These are phyloP conservation scores for Tubiluchus corallicola DNA, from an alignment of 2,888 invertebrate species.

Conservation along the genomic window DNA sequence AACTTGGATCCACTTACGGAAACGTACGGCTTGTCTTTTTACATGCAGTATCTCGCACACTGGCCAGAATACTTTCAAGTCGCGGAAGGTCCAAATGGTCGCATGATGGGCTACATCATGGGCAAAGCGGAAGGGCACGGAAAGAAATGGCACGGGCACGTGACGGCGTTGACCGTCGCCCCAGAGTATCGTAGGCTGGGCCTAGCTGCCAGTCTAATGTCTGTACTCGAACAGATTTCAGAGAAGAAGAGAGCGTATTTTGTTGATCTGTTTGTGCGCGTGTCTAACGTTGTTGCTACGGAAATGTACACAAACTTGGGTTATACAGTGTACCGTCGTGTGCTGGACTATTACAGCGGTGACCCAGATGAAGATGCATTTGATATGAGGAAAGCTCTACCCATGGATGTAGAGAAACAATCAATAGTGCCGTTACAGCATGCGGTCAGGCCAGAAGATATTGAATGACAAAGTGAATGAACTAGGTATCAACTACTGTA, in stretches of 20 bases:
- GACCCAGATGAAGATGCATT: constrained; percentile 97
- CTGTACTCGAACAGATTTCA: constrained; percentile 79
- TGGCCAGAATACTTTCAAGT: constrained; percentile 99
- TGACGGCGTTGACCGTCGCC: constrained; percentile 89
- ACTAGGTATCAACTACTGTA: too few relatives aligned
- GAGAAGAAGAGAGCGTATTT: constrained; percentile 91
- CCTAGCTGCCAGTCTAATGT: constrained; percentile 80
- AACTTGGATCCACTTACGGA: constrained; percentile 93
- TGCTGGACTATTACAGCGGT: constrained; percentile 92
- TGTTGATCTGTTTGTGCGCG: constrained; percentile 93
- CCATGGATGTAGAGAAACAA: constrained; percentile 71
- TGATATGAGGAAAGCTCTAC: constrained; percentile 96
- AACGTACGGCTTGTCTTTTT: constrained; percentile 56
- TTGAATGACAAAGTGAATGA: constrained; percentile 45
- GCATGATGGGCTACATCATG: constrained; percentile 99
- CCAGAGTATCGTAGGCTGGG: constrained; percentile 81
- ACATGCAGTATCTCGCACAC: constrained; percentile 88
- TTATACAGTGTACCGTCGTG: constrained; percentile 86
- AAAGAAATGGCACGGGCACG: constrained; percentile 98
- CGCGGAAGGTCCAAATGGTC: constrained; percentile 82
- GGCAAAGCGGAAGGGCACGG: constrained; percentile 92
- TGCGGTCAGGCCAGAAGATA: constrained; percentile 86
- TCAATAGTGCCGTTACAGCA: constrained; percentile 80
- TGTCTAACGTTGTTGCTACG: constrained; percentile 90
- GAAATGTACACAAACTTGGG: constrained; percentile 92